Conservation (phyloP, 2,797 vertebrate genomes). For the Hemitrygon akajei region DNA sequence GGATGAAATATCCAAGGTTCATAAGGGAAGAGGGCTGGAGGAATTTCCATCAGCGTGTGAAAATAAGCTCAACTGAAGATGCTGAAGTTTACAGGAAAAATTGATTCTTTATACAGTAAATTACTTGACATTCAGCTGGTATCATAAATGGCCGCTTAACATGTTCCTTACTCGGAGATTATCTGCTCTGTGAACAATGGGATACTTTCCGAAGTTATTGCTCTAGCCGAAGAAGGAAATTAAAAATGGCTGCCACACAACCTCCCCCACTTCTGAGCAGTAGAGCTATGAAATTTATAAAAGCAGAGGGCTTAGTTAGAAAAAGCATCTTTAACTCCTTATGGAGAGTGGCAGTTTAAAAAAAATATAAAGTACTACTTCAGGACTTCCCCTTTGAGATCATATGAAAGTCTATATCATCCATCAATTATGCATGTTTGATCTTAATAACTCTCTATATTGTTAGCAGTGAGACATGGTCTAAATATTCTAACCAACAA, state of each 20-base stretch:
- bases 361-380: background rate
- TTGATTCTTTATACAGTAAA: background rate
- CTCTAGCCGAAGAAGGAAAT: too few relatives aligned
- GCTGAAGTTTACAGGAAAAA: background rate
- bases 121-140: background rate
- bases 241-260: background rate
- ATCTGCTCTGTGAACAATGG: background rate
- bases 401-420: too few relatives aligned
- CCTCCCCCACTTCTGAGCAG: too few relatives aligned
- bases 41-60: background rate
- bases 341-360: background rate
- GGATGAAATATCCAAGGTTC: too few relatives aligned
- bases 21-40: too few relatives aligned
- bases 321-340: background rate
- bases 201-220: background rate
- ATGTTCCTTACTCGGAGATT: background rate
- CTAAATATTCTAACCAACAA: background rate
- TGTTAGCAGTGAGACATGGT: too few relatives aligned
- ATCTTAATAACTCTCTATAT: too few relatives aligned
- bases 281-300: background rate
- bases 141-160: background rate
- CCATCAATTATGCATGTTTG: background rate
- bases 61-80: background rate
- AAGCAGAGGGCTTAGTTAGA: background rate
- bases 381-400: background rate